These are phyloP conservation scores for Rhinoraja longicauda DNA, from an alignment of 2,797 vertebrate genomes.

Conservation along the genomic window DNA sequence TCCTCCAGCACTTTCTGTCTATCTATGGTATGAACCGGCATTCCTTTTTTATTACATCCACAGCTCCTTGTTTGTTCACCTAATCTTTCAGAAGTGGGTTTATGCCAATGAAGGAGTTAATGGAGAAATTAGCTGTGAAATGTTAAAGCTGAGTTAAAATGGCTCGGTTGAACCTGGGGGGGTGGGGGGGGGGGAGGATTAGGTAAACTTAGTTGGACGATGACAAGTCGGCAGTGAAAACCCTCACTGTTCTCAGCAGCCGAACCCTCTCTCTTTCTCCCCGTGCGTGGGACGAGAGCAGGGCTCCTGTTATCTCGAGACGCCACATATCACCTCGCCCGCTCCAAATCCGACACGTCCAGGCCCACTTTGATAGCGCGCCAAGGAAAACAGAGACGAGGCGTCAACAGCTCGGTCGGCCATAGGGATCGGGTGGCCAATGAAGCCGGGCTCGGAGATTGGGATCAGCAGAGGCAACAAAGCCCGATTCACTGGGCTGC, in stretches of 20 bases:
- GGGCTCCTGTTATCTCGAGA: conserved; percentile 49
- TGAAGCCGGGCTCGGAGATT: conserved; percentile 62
- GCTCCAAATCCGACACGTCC: conserved; percentile 55
- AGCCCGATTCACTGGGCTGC: conserved; percentile 64
- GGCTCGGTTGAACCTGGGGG: background rate
- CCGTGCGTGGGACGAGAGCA: conserved; percentile 42
- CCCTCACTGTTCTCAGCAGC: conserved; percentile 3
- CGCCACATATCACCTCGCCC: conserved; percentile 51
- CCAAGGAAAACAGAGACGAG: conserved; percentile 69
- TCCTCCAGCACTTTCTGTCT: too few species aligned
- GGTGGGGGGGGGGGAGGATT: conserved; percentile 10
- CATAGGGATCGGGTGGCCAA: conserved; percentile 54
- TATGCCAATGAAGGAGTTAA: background rate
- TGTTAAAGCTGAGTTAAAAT: background rate
- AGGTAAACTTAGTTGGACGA: conserved; percentile 45
- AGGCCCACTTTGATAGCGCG: conserved; percentile 60
- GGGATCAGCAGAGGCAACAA: conserved; percentile 63
- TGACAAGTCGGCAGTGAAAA: conserved; percentile 52
- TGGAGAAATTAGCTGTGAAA: background rate
- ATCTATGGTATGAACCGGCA: too few species aligned
- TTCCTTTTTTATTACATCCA: too few species aligned
- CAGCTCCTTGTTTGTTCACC: too few species aligned
- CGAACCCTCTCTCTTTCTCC: conserved; percentile 40
- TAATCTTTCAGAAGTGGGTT: background rate
- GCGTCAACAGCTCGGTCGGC: conserved; percentile 54